A percentile compares a stretch with the other conserved stretches of the same genome.
Conservation (phyloP, 2,797 vertebrate genomes). For the Phataginus tricuspis region DNA sequence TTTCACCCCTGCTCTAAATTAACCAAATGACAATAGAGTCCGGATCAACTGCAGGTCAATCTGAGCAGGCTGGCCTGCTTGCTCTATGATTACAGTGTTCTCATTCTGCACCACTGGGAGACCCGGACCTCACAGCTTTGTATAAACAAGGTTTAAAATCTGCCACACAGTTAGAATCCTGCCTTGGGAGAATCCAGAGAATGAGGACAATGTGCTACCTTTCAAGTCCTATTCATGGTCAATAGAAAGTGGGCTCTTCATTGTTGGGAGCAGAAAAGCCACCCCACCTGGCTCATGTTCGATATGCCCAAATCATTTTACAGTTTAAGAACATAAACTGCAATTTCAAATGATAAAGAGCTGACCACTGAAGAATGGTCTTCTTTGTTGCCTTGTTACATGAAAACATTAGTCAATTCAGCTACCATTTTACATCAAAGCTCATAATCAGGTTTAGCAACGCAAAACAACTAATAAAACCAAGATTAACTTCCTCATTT, state of each 20-base stretch:
- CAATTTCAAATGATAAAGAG: neutral
- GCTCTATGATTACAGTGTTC: too few relatives aligned
- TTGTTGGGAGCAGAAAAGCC: neutral
- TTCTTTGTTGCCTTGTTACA: neutral
- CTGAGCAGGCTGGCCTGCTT: neutral
- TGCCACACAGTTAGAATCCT: neutral
- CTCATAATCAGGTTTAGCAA: neutral
- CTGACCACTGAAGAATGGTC: neutral
- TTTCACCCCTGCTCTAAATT: neutral
- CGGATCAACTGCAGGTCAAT: neutral
- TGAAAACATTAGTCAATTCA: neutral
- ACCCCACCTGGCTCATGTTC: neutral
- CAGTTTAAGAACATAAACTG: neutral
- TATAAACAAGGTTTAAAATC: neutral
- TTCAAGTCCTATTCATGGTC: neutral
- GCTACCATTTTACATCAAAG: neutral
- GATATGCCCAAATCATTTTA: neutral
- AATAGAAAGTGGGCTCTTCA: neutral
- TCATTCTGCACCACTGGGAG: neutral
- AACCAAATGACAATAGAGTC: neutral
- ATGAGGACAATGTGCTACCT: neutral
- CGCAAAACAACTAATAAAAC: neutral
- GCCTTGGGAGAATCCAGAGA: neutral
- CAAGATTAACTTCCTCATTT: neutral
- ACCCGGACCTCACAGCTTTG: neutral